Base-by-base conservation (phyloP, 2,113 vertebrate species). In the Guaruba guarouba region DNA sequence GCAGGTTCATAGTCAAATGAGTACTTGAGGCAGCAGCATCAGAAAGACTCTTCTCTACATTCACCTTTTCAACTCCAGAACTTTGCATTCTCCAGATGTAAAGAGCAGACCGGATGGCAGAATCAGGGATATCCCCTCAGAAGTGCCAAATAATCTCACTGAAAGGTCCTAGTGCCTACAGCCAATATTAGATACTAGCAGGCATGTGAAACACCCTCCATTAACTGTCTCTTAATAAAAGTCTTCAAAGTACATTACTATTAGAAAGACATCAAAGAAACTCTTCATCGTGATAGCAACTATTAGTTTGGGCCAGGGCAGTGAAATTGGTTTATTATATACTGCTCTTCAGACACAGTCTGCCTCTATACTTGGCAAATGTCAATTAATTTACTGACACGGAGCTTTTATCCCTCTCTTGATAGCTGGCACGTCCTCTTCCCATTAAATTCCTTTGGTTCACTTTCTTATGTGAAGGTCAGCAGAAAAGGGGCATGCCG, bases 291-390 rank as follows among this genome's bases (percentile, higher is more conserved):
- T 63, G 66, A 85, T 35, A 73, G 46, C 24, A 90, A 39, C 61
- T 66, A 55, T 90, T 92, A 41, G 35, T 94, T 96, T 87, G 85
- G 80, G 75, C 68, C 82, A 85, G 82, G 84, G 46, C 84, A 94
- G 46, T 48, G 82, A 86, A 97, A 94, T 16, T 82, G 87, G 62
- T 86, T 96, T 88, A 75, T 93, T 94, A 89, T 54, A 44, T 55
- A 69, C 78, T 92, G 85, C 48, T 90, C 44, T 85, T 97, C 88
- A 79, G 79, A 68, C 0, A 2, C 68, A 86, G 55, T 67, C 80
- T 92, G 92, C 74, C 66, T 92, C 81, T 88, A 7, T 52, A 82
- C 57, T 87, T 91, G 92, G 73, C 82, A 96, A 97, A 94, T 90
- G 69, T 80, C 82, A 81, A 89, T 95, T 96, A 83, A 92, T 83